Evolutionary conservation across 2,113 vertebrate genomes (phyloP).

Genomic region (Bucco capensis): DNA sequence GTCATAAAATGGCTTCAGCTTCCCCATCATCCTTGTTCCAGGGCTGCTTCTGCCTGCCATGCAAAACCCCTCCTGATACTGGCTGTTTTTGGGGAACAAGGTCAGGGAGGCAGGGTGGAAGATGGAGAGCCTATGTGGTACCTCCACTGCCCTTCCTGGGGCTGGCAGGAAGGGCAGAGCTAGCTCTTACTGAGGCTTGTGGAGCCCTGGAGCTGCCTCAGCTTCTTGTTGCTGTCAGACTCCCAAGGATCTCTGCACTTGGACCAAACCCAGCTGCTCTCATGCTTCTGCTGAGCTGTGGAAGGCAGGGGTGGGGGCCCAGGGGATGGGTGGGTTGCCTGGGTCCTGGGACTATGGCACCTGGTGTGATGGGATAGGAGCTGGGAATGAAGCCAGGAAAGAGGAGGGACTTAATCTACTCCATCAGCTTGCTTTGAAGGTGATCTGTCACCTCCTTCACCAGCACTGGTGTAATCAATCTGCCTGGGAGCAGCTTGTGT

Average conservation of each 20-base stretch:
- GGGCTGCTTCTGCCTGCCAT: background rate
- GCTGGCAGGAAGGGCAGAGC: background rate
- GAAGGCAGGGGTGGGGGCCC: background rate
- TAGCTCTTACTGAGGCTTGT: background rate
- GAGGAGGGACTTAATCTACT: background rate
- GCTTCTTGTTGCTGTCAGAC: background rate
- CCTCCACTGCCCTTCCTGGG: background rate
- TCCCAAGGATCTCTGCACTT: background rate
- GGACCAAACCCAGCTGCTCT: background rate
- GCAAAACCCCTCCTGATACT: background rate
- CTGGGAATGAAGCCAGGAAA: constrained; percentile 14
- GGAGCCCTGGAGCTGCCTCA: background rate
- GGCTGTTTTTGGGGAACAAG: background rate
- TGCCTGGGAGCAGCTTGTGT: background rate
- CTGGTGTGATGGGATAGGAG: background rate
- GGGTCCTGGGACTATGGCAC: background rate
- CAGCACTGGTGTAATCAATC: background rate
- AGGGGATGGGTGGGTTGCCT: background rate
- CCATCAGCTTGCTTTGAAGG: constrained; percentile 4
- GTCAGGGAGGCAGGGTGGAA: background rate
- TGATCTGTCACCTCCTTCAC: background rate
- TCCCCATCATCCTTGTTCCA: background rate
- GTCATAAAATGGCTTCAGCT: background rate
- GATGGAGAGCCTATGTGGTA: background rate
- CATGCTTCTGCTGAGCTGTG: background rate